phyloP scores from a whole-genome alignment of 2,888 invertebrate species.

The Noctuana brunneofusca region DNA sequence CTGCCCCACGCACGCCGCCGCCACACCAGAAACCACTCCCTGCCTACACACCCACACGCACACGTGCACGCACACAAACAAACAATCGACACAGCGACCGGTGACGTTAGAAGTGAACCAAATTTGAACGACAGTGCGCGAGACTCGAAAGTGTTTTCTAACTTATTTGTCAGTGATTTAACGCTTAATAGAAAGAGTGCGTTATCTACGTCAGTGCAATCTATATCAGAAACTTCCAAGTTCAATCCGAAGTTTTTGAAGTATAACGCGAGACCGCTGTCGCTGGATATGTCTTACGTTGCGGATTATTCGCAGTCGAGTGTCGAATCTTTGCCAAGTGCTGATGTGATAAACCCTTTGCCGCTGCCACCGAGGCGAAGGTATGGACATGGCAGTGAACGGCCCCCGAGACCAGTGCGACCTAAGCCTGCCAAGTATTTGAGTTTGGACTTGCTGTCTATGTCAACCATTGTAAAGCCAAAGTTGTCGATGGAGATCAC shows the following conservation, averaged over 20 bases:
- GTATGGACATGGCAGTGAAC: not conserved
- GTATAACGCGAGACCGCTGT: constrained; percentile 7
- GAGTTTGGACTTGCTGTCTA: constrained; percentile 3
- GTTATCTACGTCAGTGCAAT: constrained; percentile 4
- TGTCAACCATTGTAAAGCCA: not conserved
- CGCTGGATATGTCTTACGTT: constrained; percentile 5
- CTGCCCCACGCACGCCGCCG: constrained; percentile 13
- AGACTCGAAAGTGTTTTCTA: not conserved
- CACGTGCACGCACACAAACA: no score
- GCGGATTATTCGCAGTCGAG: not conserved
- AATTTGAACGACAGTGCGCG: not conserved
- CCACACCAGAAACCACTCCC: constrained; percentile 36
- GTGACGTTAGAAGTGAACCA: no score
- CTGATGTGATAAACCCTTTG: not conserved
- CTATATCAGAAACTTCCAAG: not conserved
- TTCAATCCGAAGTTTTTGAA: constrained; percentile 4
- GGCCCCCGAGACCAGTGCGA: constrained; percentile 2
- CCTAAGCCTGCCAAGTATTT: constrained; percentile 14
- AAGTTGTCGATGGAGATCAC: constrained; percentile 10
- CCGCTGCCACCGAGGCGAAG: constrained; percentile 8
- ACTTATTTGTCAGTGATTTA: not conserved
- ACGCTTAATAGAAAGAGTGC: not conserved
- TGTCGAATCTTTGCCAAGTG: not conserved
- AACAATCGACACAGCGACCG: no score
- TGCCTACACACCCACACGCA: no score